A percentile compares a stretch with the other conserved stretches of the same genome.
phyloP scores from a whole-genome alignment of 2,797 vertebrate species.

The Atherinosoma microstoma region DNA sequence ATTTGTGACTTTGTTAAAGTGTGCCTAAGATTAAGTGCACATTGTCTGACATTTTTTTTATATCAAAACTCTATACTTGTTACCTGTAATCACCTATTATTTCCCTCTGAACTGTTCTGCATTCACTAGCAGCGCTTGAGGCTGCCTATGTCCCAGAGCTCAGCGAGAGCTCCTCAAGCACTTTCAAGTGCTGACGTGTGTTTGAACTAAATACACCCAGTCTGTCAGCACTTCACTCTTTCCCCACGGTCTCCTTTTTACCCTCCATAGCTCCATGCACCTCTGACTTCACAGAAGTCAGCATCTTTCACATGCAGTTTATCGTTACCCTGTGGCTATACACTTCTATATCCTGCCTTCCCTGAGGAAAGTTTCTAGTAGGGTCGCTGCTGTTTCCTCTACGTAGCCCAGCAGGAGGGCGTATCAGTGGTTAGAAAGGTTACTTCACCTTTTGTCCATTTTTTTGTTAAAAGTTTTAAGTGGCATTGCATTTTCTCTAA shows the following conservation, averaged over 20 bases:
- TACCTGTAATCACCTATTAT: constrained; percentile 66
- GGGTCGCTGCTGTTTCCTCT: constrained; percentile 20
- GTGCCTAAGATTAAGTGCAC: constrained; percentile 34
- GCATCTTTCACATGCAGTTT: constrained; percentile 66
- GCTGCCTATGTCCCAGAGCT: constrained; percentile 72
- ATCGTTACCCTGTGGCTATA: constrained; percentile 44
- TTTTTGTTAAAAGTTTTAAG: constrained; percentile 13
- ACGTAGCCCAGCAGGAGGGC: constrained; percentile 12
- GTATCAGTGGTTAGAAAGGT: constrained; percentile 2
- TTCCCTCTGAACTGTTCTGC: constrained; percentile 61
- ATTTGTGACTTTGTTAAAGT: constrained; percentile 14
- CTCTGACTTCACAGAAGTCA: constrained; percentile 69
- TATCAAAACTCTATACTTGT: constrained; percentile 25
- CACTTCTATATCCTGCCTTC: constrained; percentile 25
- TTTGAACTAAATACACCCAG: constrained; percentile 76
- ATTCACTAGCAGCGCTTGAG: constrained; percentile 60
- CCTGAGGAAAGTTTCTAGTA: constrained; percentile 32
- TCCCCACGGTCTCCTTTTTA: constrained; percentile 58
- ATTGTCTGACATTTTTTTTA: constrained; percentile 24
- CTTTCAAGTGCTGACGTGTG: constrained; percentile 78
- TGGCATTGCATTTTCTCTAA: constrained; percentile 1
- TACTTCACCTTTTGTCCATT: constrained; percentile 17
- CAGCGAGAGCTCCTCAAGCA: constrained; percentile 61
- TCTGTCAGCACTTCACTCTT: constrained; percentile 78
- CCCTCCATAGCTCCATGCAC: constrained; percentile 51